Conservation (phyloP, 2,797 vertebrate species). For the Arnoldichthys spilopterus region DNA sequence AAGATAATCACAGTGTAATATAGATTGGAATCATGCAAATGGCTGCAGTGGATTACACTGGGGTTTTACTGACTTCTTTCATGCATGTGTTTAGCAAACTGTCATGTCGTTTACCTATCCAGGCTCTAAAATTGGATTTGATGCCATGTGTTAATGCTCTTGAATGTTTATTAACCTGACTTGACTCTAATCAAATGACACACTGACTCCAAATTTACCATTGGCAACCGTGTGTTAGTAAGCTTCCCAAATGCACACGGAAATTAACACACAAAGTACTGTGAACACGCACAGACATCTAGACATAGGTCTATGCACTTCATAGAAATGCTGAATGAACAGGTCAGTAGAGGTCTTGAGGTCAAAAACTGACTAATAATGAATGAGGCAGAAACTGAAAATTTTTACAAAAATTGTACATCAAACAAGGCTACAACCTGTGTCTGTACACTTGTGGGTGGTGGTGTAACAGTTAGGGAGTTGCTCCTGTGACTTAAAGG, state of each 20-base stretch:
- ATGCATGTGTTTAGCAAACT: conserved; percentile 11
- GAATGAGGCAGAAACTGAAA: background rate
- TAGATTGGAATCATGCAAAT: conserved; percentile 4
- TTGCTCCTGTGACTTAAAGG: too few relatives aligned
- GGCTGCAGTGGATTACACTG: background rate
- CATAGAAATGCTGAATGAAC: background rate
- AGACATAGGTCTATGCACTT: background rate
- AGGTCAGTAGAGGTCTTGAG: background rate
- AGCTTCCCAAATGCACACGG: conserved; percentile 6
- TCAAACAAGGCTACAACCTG: background rate
- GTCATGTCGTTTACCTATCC: conserved; percentile 39
- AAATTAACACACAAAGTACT: background rate
- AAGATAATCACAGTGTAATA: background rate
- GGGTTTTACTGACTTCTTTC: background rate
- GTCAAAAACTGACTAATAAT: background rate
- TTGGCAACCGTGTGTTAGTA: background rate
- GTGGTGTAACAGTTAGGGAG: too few relatives aligned
- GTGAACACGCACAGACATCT: background rate
- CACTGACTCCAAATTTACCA: background rate
- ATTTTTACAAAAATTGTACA: too few relatives aligned
- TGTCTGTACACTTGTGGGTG: too few relatives aligned
- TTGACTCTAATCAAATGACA: conserved; percentile 14
- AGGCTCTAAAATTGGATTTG: background rate
- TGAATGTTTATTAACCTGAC: conserved; percentile 7
- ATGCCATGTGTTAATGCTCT: conserved; percentile 16